Conservation (phyloP, 2,888 invertebrate genomes). For the Eutolmus rufibarbis region DNA sequence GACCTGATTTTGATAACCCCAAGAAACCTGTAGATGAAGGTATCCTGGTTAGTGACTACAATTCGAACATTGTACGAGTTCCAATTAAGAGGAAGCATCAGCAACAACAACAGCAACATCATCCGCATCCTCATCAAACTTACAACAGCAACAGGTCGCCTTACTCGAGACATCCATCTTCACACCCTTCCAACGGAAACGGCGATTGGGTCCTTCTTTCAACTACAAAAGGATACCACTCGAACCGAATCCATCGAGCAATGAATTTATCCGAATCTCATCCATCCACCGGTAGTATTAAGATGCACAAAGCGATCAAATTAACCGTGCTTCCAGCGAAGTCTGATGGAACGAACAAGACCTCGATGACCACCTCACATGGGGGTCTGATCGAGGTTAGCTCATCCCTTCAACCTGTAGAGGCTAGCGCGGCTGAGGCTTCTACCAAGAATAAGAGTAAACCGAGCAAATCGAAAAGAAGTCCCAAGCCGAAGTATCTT, state of each 20-base stretch:
- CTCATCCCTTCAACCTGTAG: constrained; percentile 74
- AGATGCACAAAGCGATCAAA: constrained; percentile 67
- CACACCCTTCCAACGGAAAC: constrained; percentile 72
- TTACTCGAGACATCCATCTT: constrained; percentile 62
- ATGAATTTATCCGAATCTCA: constrained; percentile 23
- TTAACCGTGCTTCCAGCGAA: constrained; percentile 76
- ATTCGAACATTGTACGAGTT: constrained; percentile 34
- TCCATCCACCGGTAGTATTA: constrained; percentile 57
- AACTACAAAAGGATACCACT: constrained; percentile 77
- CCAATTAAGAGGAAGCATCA: background rate
- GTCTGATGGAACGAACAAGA: constrained; percentile 64
- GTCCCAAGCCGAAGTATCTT: constrained; percentile 40
- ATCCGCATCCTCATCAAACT: background rate
- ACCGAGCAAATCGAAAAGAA: background rate
- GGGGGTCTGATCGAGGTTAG: constrained; percentile 79
- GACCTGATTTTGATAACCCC: constrained; percentile 36
- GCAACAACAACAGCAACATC: background rate
- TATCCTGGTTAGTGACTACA: constrained; percentile 22
- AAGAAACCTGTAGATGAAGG: constrained; percentile 22
- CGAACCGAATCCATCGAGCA: constrained; percentile 54
- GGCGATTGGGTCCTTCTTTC: constrained; percentile 81
- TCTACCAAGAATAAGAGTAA: background rate
- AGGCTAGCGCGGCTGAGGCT: constrained; percentile 63
- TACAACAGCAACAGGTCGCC: background rate
- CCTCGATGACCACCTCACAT: constrained; percentile 70